Percentiles rank a stretch among this genome's conserved stretches.
phyloP scores from a whole-genome alignment of 1,140 invertebrate species.

The Pararge aegeria region DNA sequence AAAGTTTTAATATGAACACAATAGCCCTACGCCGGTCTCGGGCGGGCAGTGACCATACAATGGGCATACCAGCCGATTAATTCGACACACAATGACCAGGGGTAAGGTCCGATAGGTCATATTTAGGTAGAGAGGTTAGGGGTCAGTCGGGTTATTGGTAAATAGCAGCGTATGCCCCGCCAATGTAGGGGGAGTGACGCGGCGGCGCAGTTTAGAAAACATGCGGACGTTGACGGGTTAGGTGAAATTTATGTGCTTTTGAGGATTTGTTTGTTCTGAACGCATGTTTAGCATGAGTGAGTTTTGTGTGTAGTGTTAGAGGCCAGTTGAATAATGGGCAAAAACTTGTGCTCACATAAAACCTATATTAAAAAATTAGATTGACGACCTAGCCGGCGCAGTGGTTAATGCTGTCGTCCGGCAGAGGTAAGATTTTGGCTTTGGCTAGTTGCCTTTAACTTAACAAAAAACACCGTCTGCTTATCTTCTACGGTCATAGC shows the following conservation, averaged over 20 bases:
- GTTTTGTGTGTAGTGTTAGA: no score
- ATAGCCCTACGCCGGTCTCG: constrained; percentile 41
- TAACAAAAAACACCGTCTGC: no score
- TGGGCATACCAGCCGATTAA: constrained; percentile 68
- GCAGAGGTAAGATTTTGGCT: no score
- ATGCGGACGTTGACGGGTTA: constrained; percentile 47
- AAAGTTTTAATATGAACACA: constrained; percentile 69
- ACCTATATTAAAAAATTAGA: no score
- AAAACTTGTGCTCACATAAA: no score
- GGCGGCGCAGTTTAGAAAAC: constrained; percentile 55
- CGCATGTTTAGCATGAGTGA: no score
- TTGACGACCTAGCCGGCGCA: no score
- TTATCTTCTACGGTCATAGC: no score
- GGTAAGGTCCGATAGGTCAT: constrained; percentile 66
- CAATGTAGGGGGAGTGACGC: constrained; percentile 62
- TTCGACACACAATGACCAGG: constrained; percentile 66
- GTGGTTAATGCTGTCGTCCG: no score
- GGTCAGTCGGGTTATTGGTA: constrained; percentile 70
- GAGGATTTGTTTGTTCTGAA: constrained; percentile 6
- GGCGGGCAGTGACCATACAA: constrained; percentile 65
- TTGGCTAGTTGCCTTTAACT: no score
- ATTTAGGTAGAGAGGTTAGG: constrained; percentile 75
- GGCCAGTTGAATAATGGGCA: no score
- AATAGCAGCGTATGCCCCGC: constrained; percentile 59
- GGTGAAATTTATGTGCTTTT: constrained; percentile 60